Conservation (phyloP, 2,113 vertebrate genomes). For the Mormyrus iriodes region DNA sequence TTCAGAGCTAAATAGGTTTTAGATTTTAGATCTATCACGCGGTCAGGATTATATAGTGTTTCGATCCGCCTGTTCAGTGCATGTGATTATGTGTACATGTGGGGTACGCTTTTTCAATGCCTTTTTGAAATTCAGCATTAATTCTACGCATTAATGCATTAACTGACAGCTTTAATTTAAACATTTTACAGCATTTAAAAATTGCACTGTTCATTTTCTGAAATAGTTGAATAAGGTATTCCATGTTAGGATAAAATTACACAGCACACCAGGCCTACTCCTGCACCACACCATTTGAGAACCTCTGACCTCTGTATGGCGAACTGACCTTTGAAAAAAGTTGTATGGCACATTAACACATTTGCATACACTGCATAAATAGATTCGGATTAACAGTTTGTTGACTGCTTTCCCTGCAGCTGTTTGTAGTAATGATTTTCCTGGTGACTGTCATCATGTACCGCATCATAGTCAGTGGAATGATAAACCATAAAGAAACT, state of each 20-base stretch:
- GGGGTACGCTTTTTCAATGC: too few relatives aligned
- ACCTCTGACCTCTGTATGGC: neutral
- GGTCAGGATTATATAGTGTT: neutral
- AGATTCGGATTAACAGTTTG: neutral
- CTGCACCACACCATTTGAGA: neutral
- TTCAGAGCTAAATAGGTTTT: too few relatives aligned
- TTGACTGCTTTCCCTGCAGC: constrained; percentile 40
- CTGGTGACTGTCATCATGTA: constrained; percentile 73
- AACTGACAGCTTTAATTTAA: neutral
- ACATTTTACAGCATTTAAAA: neutral
- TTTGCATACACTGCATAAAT: neutral
- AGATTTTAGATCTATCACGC: too few relatives aligned
- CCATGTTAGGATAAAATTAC: neutral
- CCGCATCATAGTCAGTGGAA: constrained; percentile 62
- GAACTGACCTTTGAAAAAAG: neutral
- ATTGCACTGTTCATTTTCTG: neutral
- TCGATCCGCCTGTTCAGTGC: neutral
- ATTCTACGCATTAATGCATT: neutral
- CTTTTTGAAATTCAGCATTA: too few relatives aligned
- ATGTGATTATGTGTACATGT: too few relatives aligned
- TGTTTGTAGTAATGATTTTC: constrained; percentile 69
- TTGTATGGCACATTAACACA: neutral
- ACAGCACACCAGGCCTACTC: neutral
- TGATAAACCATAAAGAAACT: constrained; percentile 67
- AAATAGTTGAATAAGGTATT: neutral